Conservation (phyloP, 2,888 invertebrate species). For the Argyresthia goedartella region DNA sequence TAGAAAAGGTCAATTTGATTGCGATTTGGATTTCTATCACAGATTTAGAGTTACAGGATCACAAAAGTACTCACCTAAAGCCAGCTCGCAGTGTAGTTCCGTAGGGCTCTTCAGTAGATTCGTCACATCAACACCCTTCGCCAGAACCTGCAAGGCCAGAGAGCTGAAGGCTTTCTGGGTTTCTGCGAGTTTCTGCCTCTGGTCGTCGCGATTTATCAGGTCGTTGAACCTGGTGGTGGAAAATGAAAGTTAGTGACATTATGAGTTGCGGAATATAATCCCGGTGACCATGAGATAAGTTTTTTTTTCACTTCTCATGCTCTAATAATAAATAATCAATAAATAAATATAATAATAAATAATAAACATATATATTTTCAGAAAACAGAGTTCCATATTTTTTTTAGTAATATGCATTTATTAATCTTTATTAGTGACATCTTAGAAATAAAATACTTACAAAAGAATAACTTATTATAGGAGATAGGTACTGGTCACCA, state of each 20-base stretch:
- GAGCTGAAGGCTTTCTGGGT: conserved; percentile 58
- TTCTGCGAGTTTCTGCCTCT: conserved; percentile 42
- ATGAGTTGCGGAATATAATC: not conserved
- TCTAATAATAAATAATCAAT: no score
- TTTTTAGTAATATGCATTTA: no score
- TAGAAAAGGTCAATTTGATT: no score
- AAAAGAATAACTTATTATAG: no score
- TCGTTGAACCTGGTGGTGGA: conserved; percentile 41
- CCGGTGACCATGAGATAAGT: not conserved
- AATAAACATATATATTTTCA: no score
- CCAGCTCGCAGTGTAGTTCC: conserved; percentile 55
- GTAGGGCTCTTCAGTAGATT: conserved; percentile 47
- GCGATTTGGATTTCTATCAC: not conserved
- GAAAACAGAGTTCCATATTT: no score
- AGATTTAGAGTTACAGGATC: not conserved
- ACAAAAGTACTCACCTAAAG: conserved; percentile 36
- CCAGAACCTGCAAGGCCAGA: conserved; percentile 40
- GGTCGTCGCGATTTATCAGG: conserved; percentile 47
- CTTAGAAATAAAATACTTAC: no score
- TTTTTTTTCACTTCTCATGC: no score
- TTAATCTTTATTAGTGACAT: no score
- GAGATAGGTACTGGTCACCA: no score
- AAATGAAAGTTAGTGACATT: not conserved
- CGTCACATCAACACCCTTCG: conserved; percentile 34
- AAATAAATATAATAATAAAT: no score